Conservation (phyloP, 2,113 vertebrate genomes). For the Neogobius melanostomus region DNA sequence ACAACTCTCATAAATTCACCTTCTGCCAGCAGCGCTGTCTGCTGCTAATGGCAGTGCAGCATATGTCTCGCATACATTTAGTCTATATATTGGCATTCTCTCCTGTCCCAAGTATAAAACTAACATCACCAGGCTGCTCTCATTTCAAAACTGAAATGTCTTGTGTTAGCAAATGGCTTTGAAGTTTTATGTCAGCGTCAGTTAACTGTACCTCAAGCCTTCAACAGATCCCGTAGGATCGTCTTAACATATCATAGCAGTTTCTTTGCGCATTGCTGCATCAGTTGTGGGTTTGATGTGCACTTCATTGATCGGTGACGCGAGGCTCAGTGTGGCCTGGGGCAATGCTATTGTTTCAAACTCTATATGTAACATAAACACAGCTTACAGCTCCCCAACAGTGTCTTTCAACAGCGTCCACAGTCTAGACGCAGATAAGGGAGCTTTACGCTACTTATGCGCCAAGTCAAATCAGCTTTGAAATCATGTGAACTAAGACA, state of each 20-base stretch:
- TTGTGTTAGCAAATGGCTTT: conserved; percentile 5
- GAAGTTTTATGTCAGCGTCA: background rate
- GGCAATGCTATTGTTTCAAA: conserved; percentile 15
- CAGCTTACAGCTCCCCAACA: conserved; percentile 15
- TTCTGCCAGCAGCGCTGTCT: background rate
- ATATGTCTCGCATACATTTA: background rate
- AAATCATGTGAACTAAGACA: conserved; percentile 7
- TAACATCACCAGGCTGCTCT: background rate
- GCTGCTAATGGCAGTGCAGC: background rate
- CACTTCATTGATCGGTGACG: conserved; percentile 29
- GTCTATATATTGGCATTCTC: background rate
- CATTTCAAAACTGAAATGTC: background rate
- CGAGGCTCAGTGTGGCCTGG: conserved; percentile 11
- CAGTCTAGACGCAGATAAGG: conserved; percentile 23
- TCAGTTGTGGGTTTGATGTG: conserved; percentile 26
- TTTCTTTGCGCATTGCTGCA: conserved; percentile 13
- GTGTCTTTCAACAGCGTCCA: conserved; percentile 29
- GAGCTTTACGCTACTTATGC: conserved; percentile 12
- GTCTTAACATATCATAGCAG: conserved; percentile 5
- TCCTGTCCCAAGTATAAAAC: background rate
- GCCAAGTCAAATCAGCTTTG: conserved; percentile 6
- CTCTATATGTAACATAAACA: conserved; percentile 18
- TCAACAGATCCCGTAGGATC: conserved; percentile 9
- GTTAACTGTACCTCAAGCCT: conserved; percentile 1
- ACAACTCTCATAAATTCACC: background rate